A percentile compares a stretch with the other conserved stretches of the same genome.
Evolutionary conservation across 2,113 vertebrate genomes (phyloP).

Genomic region (Gnathonemus longibarbis): DNA sequence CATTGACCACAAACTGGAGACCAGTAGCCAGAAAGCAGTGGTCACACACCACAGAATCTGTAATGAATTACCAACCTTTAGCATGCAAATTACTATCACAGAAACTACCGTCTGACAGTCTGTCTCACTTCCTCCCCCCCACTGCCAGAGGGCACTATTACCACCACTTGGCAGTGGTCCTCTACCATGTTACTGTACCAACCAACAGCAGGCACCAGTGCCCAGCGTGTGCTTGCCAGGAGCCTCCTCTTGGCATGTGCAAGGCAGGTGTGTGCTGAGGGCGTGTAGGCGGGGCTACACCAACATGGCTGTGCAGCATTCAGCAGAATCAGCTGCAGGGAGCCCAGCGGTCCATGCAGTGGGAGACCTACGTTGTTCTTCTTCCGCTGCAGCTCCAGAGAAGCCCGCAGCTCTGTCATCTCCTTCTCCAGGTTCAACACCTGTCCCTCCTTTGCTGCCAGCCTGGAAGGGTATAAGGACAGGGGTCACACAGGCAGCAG

Average conservation of each 20-base stretch:
- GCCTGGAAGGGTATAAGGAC: slow-evolving; percentile 50
- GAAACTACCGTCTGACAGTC: neutral
- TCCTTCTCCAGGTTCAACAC: slow-evolving; percentile 66
- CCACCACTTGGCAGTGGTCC: neutral
- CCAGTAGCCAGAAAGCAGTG: neutral
- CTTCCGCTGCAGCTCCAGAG: slow-evolving; percentile 84
- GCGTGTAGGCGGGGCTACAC: neutral
- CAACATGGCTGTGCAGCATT: neutral
- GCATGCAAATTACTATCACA: neutral
- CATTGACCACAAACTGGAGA: neutral
- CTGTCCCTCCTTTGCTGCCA: slow-evolving; percentile 74
- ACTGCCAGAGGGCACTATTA: neutral
- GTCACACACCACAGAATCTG: neutral
- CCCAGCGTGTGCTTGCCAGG: neutral
- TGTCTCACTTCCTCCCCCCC: too few relatives aligned
- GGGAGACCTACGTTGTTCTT: slow-evolving; percentile 89
- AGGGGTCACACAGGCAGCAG: neutral
- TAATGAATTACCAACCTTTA: neutral
- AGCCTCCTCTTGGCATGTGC: neutral
- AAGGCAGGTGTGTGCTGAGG: neutral
- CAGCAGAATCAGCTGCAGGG: neutral
- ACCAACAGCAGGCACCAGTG: neutral
- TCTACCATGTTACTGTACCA: neutral
- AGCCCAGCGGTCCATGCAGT: neutral
- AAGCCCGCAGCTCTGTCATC: slow-evolving; percentile 68